phyloP scores from a whole-genome alignment of 2,797 vertebrate species.

The Toxotes lorentzi region DNA sequence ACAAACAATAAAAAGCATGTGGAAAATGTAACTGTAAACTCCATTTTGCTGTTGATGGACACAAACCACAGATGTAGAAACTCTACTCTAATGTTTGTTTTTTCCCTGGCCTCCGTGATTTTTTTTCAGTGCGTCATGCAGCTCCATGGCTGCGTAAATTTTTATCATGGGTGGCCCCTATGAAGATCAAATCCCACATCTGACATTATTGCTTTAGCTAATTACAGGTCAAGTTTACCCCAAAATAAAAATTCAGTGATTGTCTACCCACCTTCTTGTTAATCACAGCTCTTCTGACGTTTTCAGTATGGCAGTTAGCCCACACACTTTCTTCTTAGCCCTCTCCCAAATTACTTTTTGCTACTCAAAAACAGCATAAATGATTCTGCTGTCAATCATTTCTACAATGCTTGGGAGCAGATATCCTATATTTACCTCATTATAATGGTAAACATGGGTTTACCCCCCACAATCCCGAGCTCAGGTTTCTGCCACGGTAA shows the following conservation, averaged over 20 bases:
- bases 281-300: neutral
- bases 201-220: conserved; percentile 9
- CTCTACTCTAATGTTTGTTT: conserved; percentile 41
- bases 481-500: neutral
- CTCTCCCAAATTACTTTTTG: conserved; percentile 1
- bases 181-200: conserved; percentile 16
- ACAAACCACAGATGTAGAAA: conserved; percentile 29
- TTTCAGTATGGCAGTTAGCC: neutral
- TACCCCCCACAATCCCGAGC: neutral
- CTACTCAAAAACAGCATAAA: conserved; percentile 1
- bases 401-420: neutral
- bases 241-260: conserved; percentile 16
- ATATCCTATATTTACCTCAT: conserved; percentile 13
- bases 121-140: neutral
- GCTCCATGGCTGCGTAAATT: neutral
- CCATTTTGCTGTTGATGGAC: conserved; percentile 42
- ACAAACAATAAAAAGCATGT: conserved; percentile 42
- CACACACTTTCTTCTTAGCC: neutral
- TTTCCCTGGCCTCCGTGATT: conserved; percentile 8
- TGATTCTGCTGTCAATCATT: neutral
- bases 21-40: conserved; percentile 49
- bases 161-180: conserved; percentile 48
- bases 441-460: neutral
- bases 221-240: conserved; percentile 17
- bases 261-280: conserved; percentile 13